Percentiles rank a stretch among this genome's conserved stretches.
Evolutionary conservation across 2,113 vertebrate species (phyloP).

Genomic region (Xiphophorus hellerii): DNA sequence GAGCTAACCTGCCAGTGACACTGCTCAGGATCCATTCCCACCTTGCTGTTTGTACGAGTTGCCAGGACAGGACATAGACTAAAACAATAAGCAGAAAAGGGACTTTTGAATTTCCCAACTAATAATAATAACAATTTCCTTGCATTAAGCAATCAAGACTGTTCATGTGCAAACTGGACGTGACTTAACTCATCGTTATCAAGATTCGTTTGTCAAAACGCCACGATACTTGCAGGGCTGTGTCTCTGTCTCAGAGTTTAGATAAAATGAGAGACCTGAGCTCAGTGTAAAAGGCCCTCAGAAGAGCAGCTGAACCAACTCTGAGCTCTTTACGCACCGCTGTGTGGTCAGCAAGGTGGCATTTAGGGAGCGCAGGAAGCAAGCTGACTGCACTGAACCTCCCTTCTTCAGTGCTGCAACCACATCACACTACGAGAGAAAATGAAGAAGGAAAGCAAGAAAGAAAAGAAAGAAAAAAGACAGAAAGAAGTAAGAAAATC

Average conservation of each 20-base stretch:
- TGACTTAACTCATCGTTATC: background rate
- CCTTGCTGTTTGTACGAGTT: background rate
- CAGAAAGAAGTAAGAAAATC: background rate
- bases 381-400: conserved; percentile 49
- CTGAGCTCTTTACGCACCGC: conserved; percentile 27
- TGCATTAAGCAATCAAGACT: too few species aligned
- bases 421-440: conserved; percentile 8
- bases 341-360: conserved; percentile 64
- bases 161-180: background rate
- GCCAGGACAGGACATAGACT: background rate
- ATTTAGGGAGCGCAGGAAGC: conserved; percentile 73
- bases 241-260: conserved; percentile 1
- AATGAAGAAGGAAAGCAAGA: conserved; percentile 1
- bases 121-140: too few species aligned
- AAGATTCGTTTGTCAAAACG: background rate
- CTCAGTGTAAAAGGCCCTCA: conserved; percentile 28
- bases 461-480: background rate
- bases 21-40: background rate
- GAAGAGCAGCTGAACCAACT: conserved; percentile 34
- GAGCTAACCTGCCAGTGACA: background rate
- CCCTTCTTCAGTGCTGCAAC: conserved; percentile 43
- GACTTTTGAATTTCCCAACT: too few species aligned
- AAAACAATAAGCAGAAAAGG: background rate
- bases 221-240: background rate
- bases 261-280: conserved; percentile 40